Evolutionary conservation across 2,113 vertebrate species (phyloP).

Genomic region (Myanophis thanlyinensis): DNA sequence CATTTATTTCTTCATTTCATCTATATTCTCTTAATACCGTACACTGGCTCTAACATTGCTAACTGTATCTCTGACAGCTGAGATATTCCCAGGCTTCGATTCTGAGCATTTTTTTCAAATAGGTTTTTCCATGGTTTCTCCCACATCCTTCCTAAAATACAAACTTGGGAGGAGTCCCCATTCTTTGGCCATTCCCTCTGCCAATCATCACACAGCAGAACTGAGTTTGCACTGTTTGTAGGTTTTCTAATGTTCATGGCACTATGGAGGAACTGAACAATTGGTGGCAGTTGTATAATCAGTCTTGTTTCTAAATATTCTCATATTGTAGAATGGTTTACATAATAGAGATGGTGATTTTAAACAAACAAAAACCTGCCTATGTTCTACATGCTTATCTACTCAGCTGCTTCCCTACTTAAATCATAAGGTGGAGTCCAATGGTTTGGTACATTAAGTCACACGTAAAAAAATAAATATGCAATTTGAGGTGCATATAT

Average conservation of each 20-base stretch:
- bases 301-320: slow-evolving; percentile 4
- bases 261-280: slow-evolving; percentile 47
- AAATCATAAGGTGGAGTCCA: no score
- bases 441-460: no score
- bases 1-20: background rate
- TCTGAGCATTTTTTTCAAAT: background rate
- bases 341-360: background rate
- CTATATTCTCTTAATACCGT: background rate
- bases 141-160: no score
- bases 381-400: background rate
- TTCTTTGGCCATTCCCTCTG: background rate
- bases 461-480: background rate
- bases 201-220: background rate
- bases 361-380: background rate
- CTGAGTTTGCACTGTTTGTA: slow-evolving; percentile 28
- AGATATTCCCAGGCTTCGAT: background rate
- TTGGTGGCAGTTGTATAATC: slow-evolving; percentile 46
- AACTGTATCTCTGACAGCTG: background rate
- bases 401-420: no score
- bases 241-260: slow-evolving; percentile 39
- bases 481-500: background rate
- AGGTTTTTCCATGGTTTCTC: background rate
- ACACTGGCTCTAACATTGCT: background rate
- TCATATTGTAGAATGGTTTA: background rate
- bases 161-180: background rate